Percentiles rank a stretch among this genome's conserved stretches.
These are phyloP conservation scores for Leptopilina syphax DNA, from an alignment of 2,888 invertebrate species.

Conservation along the genomic window DNA sequence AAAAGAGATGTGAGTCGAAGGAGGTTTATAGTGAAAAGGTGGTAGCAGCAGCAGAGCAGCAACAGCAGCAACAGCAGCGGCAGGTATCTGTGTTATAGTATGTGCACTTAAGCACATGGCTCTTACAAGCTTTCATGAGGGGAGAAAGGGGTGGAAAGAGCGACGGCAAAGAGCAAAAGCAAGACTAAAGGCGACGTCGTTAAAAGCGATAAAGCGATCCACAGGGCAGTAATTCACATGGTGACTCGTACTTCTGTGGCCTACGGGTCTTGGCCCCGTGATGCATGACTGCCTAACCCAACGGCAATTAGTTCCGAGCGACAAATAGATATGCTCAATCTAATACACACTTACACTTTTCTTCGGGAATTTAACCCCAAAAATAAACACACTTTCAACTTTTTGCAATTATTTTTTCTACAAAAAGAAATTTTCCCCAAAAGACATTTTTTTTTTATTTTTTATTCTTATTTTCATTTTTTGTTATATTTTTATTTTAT, in stretches of 20 bases:
- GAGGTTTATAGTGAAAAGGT: slow-evolving; percentile 12
- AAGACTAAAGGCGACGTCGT: slow-evolving; percentile 51
- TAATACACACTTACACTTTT: slow-evolving; percentile 44
- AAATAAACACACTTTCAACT: too few relatives aligned
- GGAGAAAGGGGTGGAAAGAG: not conserved
- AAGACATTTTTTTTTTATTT: too few relatives aligned
- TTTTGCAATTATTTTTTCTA: too few relatives aligned
- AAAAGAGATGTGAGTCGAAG: not conserved
- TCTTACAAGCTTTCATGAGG: not conserved
- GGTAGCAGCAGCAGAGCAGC: too few relatives aligned
- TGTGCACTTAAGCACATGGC: slow-evolving; percentile 29
- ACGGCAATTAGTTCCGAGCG: slow-evolving; percentile 67
- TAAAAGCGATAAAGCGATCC: slow-evolving; percentile 67
- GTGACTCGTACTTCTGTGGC: slow-evolving; percentile 55
- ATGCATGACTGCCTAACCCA: slow-evolving; percentile 64
- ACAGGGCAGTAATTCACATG: slow-evolving; percentile 63
- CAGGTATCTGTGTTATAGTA: not conserved
- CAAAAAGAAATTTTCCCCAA: too few relatives aligned
- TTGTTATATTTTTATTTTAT: too few relatives aligned
- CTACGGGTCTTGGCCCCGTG: slow-evolving; percentile 56
- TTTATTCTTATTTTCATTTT: too few relatives aligned
- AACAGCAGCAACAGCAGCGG: not conserved
- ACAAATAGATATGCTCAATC: slow-evolving; percentile 65
- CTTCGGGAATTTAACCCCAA: too few relatives aligned
- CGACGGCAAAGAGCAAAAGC: slow-evolving; percentile 22